These are phyloP conservation scores for Heteromyza rotundicornis DNA, from an alignment of 2,888 invertebrate genomes.

Conservation along the genomic window DNA sequence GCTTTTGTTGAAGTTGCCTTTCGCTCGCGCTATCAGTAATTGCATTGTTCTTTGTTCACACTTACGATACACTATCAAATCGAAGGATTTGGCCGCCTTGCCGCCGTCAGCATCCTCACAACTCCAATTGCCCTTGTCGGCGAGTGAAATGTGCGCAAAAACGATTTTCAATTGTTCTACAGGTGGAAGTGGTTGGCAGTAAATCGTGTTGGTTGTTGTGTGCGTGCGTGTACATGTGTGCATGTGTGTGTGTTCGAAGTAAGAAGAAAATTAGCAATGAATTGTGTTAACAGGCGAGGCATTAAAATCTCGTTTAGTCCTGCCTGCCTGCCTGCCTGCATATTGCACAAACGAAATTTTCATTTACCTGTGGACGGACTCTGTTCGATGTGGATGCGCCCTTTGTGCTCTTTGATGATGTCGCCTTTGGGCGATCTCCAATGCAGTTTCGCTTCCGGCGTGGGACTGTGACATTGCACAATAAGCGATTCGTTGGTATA, in stretches of 20 bases:
- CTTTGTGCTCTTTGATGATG: conserved; percentile 59
- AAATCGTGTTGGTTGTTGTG: background rate
- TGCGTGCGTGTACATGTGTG: conserved; percentile 6
- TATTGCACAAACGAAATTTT: background rate
- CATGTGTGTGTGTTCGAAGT: conserved; percentile 15
- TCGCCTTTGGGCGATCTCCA: conserved; percentile 62
- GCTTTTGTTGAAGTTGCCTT: conserved; percentile 8
- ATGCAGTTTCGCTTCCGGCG: conserved; percentile 50
- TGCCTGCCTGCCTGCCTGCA: conserved; percentile 41
- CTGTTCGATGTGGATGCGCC: conserved; percentile 62
- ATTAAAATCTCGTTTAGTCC: conserved; percentile 45
- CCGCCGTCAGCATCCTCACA: conserved; percentile 57
- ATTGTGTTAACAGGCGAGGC: conserved; percentile 31
- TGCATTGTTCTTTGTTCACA: conserved; percentile 32
- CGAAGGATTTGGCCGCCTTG: conserved; percentile 48
- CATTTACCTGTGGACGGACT: conserved; percentile 49
- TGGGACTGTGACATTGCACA: conserved; percentile 57
- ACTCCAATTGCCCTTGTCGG: conserved; percentile 64
- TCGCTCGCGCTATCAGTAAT: too few relatives aligned
- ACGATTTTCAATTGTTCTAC: conserved; percentile 62
- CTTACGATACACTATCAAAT: conserved; percentile 63
- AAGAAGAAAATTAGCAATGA: conserved; percentile 15
- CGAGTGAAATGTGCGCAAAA: conserved; percentile 62
- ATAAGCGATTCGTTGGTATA: conserved; percentile 63
- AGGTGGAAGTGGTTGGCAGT: background rate